These are phyloP conservation scores for Hipposideros armiger DNA, from an alignment of 2,113 vertebrate species.

Conservation along the genomic window DNA sequence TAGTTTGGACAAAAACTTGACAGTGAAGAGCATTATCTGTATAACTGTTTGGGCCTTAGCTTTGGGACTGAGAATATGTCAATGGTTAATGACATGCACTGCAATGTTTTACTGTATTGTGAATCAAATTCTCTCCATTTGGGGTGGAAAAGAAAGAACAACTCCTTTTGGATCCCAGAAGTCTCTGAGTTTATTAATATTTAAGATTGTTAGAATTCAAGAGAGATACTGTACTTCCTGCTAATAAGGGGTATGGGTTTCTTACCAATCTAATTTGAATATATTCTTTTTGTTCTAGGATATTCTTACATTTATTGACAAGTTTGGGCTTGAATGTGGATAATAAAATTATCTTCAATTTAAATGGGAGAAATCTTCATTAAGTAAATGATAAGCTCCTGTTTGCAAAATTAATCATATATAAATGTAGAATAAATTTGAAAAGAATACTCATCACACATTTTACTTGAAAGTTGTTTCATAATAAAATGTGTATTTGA, in stretches of 20 bases:
- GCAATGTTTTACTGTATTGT: neutral
- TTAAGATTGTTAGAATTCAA: neutral
- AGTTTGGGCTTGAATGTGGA: neutral
- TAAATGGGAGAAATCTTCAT: neutral
- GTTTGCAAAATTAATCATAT: neutral
- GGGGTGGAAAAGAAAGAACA: neutral
- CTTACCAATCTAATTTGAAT: neutral
- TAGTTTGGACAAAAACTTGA: fast-evolving
- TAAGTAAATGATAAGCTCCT: neutral
- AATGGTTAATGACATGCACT: neutral
- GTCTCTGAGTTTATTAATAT: neutral
- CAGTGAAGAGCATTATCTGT: neutral
- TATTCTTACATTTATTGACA: neutral
- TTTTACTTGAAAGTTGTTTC: neutral
- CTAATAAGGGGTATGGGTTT: neutral
- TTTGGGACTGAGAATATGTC: neutral
- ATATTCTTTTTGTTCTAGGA: neutral
- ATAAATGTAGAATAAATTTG: neutral
- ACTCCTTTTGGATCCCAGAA: neutral
- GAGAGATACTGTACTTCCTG: neutral
- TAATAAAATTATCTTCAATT: neutral
- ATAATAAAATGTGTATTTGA: neutral
- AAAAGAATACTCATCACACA: neutral
- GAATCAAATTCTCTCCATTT: neutral
- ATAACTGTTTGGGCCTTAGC: neutral